These are phyloP conservation scores for Eupeodes luniger DNA, from an alignment of 2,888 invertebrate genomes.

Conservation along the genomic window DNA sequence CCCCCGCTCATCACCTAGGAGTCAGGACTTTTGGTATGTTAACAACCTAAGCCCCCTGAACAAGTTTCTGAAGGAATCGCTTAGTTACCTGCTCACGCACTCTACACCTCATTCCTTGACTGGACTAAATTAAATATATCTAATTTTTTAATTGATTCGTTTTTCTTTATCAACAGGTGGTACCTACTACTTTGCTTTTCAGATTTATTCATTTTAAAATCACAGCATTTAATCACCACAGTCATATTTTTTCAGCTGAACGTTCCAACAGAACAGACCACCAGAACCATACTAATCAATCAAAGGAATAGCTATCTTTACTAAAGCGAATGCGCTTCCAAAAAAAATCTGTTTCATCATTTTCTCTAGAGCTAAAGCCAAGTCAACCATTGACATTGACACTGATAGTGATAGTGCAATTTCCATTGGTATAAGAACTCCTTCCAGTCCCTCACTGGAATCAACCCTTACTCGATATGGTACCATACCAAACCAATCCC, in stretches of 20 bases:
- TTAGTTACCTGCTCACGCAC: too few relatives aligned
- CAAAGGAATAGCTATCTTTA: neutral
- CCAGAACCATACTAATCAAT: constrained; percentile 42
- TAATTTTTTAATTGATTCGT: neutral
- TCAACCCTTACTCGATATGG: constrained; percentile 39
- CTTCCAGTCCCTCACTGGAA: constrained; percentile 57
- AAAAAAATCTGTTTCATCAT: constrained; percentile 49
- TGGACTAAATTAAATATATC: too few relatives aligned
- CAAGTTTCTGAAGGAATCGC: too few relatives aligned
- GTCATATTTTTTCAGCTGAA: neutral
- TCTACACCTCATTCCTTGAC: too few relatives aligned
- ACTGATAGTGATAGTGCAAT: constrained; percentile 28
- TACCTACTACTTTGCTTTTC: neutral
- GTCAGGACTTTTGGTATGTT: too few relatives aligned
- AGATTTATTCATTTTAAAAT: neutral
- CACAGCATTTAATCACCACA: neutral
- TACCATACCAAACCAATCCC: constrained; percentile 23
- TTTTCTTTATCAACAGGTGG: constrained; percentile 7
- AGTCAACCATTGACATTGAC: constrained; percentile 36
- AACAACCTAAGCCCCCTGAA: too few relatives aligned
- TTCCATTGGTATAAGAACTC: constrained; percentile 41
- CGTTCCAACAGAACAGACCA: constrained; percentile 2
- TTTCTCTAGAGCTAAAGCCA: constrained; percentile 37
- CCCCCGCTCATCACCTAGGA: too few relatives aligned
- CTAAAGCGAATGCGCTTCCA: neutral